Base-by-base conservation (phyloP, 2,797 vertebrate species). In the Sitta carolinensis region DNA sequence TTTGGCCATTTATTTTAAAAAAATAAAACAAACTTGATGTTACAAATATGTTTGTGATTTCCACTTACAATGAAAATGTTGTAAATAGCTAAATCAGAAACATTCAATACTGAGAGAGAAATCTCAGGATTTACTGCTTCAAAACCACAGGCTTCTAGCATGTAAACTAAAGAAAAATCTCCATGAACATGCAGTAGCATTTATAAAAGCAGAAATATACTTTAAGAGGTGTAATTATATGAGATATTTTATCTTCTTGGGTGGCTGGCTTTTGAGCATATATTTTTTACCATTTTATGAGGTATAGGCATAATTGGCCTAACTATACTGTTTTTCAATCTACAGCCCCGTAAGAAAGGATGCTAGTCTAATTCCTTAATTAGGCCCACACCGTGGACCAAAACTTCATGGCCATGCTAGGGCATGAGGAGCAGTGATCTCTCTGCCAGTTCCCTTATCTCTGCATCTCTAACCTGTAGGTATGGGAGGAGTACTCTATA, bases 221-320 rank as follows among this genome's bases (percentile, higher is more conserved):
- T 87, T 95, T 61, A 93, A 58, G 90, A 87, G 61, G 47, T 92
- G 13, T 72, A 95, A 96, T 96, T 95, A 95, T 74, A 26, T 16
- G 16, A 95, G 84, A 72, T 11, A 95, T 90, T 96, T 95, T 92
- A 90, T 96, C 89, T 93, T 89, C 90, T 85, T 90, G 90, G 92
- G 94, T 93, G 93, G 92, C 84, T 85, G 89, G 14, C 38, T 87
- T 92, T 68, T 85, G 72, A 89, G 67, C 2, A 48, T 38, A 15
- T 54, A 84, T 90, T 89, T 89, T 86, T 85, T 40, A 45, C 38
- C 16, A 27, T 95, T 54, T 73, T 67, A 82, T 80, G 81, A 95
- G 17, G 8, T 79, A 94, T 43, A 90, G 45, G 38, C 42, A 80
- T 80, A 97, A 95, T 94, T 94, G 72, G 54, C 62, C 69, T 83